Conservation (phyloP, 2,113 vertebrate genomes). For the Gymnobelideus leadbeateri region DNA sequence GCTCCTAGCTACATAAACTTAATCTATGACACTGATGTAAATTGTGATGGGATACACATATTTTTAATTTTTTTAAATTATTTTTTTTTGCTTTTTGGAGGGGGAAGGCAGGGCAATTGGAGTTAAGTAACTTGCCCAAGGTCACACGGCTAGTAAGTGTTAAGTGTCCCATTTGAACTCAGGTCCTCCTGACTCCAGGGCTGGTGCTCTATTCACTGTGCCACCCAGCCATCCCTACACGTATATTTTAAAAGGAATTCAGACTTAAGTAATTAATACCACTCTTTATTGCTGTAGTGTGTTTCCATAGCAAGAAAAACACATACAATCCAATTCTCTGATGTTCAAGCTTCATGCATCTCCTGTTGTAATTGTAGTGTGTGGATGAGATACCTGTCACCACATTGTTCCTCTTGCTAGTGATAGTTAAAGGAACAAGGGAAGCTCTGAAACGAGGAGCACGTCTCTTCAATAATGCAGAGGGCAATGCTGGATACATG, state of each 20-base stretch:
- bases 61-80: neutral
- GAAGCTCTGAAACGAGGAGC: constrained; percentile 51
- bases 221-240: neutral
- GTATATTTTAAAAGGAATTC: constrained; percentile 46
- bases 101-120: too few species aligned
- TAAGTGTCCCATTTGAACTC: too few species aligned
- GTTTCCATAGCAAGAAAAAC: constrained; percentile 20
- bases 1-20: neutral
- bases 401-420: constrained; percentile 54
- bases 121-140: too few species aligned
- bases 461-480: constrained; percentile 80
- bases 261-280: constrained; percentile 51
- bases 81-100: too few species aligned
- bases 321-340: neutral
- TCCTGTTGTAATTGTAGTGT: constrained; percentile 63
- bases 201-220: too few species aligned
- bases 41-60: constrained; percentile 21
- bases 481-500: constrained; percentile 76
- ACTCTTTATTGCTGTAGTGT: constrained; percentile 13
- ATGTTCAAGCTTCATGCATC: constrained; percentile 49
- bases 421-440: constrained; percentile 63
- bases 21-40: neutral
- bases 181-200: too few species aligned
- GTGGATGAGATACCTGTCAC: constrained; percentile 61
- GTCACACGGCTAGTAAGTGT: too few species aligned